Conservation (phyloP, 2,888 invertebrate genomes). For the Meganola albula region DNA sequence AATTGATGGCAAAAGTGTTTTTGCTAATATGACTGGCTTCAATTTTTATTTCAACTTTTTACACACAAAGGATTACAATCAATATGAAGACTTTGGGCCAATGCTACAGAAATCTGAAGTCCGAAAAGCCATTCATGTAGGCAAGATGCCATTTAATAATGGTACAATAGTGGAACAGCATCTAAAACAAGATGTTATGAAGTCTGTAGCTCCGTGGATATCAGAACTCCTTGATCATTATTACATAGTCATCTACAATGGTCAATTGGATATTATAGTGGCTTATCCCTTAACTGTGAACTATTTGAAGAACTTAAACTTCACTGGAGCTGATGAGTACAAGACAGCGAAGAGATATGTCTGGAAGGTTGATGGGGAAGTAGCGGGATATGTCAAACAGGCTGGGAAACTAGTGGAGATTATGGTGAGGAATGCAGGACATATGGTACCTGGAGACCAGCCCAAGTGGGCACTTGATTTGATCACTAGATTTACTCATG, state of each 20-base stretch:
- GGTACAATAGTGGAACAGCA: slow-evolving; percentile 82
- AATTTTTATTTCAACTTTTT: slow-evolving; percentile 86
- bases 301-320: slow-evolving; percentile 84
- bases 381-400: slow-evolving; percentile 87
- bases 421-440: slow-evolving; percentile 87
- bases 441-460: slow-evolving; percentile 89
- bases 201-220: slow-evolving; percentile 86
- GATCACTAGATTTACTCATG: slow-evolving; percentile 82
- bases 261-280: slow-evolving; percentile 94
- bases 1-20: slow-evolving; percentile 76
- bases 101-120: slow-evolving; percentile 81
- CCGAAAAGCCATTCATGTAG: slow-evolving; percentile 89
- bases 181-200: slow-evolving; percentile 87
- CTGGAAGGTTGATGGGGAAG: slow-evolving; percentile 82
- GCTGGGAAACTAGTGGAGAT: slow-evolving; percentile 85
- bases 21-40: slow-evolving; percentile 86
- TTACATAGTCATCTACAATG: slow-evolving; percentile 89
- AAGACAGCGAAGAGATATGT: slow-evolving; percentile 80
- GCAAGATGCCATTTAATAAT: slow-evolving; percentile 83
- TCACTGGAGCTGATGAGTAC: slow-evolving; percentile 81
- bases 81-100: slow-evolving; percentile 72
- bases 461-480: slow-evolving; percentile 86
- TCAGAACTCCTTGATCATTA: slow-evolving; percentile 82
- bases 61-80: slow-evolving; percentile 75
- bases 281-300: slow-evolving; percentile 91